Conservation (phyloP, 1,140 invertebrate species). For the Mactra quadrangularis region DNA sequence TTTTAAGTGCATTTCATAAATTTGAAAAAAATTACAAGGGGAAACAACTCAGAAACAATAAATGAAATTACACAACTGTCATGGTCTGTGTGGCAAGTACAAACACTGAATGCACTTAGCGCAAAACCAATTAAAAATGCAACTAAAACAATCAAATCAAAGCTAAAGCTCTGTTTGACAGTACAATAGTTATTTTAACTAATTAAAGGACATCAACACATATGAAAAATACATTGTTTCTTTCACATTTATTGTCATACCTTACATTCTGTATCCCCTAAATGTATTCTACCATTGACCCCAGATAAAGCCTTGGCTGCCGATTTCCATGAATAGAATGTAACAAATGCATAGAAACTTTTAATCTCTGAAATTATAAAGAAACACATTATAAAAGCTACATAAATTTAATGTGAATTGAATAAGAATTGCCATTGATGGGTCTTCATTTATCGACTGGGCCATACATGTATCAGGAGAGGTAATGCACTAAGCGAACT, state of each 20-base stretch:
- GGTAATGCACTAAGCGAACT: too few relatives aligned
- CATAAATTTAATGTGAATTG: neutral
- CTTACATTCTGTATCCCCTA: conserved; percentile 70
- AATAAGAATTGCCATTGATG: neutral
- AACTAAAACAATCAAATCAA: too few relatives aligned
- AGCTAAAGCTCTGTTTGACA: too few relatives aligned
- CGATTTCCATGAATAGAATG: conserved; percentile 72
- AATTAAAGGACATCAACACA: neutral
- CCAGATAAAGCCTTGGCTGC: conserved; percentile 67
- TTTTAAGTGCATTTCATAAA: too few relatives aligned
- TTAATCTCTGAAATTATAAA: conserved; percentile 10
- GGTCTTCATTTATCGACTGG: neutral
- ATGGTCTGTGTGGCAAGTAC: too few relatives aligned
- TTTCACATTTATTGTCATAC: conserved; percentile 44
- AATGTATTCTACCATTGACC: conserved; percentile 61
- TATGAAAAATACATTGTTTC: neutral
- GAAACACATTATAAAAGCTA: neutral
- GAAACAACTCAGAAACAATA: too few relatives aligned
- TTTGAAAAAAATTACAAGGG: too few relatives aligned
- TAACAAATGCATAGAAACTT: conserved; percentile 78
- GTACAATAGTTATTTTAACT: too few relatives aligned
- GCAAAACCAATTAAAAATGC: too few relatives aligned
- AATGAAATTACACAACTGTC: too few relatives aligned
- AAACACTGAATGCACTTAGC: too few relatives aligned
- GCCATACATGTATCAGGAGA: neutral